These are phyloP conservation scores for Eretmocerus hayati DNA, from an alignment of 2,888 invertebrate species.

Conservation along the genomic window DNA sequence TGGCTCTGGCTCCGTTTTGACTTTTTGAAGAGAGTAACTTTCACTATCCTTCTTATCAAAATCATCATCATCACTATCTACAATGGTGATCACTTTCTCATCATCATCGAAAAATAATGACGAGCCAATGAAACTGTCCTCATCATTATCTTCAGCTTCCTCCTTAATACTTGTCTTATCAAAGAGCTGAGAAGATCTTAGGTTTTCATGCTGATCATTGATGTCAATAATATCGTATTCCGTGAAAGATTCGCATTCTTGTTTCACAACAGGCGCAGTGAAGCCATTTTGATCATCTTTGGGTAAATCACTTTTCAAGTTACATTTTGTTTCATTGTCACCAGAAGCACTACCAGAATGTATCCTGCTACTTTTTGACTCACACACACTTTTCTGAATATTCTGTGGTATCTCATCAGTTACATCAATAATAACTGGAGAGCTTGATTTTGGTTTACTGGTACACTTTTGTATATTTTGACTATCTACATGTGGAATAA, in stretches of 20 bases:
- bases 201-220: slow-evolving; percentile 49
- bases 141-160: slow-evolving; percentile 23
- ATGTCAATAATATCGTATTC: slow-evolving; percentile 18
- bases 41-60: neutral
- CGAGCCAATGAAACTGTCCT: slow-evolving; percentile 11
- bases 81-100: slow-evolving; percentile 28
- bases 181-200: slow-evolving; percentile 52
- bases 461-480: too few relatives aligned
- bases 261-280: neutral
- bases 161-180: slow-evolving; percentile 35
- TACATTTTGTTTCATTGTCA: too few relatives aligned
- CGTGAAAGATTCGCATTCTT: slow-evolving; percentile 12
- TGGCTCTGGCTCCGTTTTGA: slow-evolving; percentile 5
- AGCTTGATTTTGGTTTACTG: too few relatives aligned
- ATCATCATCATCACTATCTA: slow-evolving; percentile 36
- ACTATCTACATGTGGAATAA: too few relatives aligned
- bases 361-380: too few relatives aligned
- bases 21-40: neutral
- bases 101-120: slow-evolving; percentile 19
- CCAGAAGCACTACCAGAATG: too few relatives aligned
- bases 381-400: too few relatives aligned
- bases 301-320: too few relatives aligned
- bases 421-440: too few relatives aligned
- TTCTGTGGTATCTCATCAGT: too few relatives aligned
- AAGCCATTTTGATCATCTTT: too few relatives aligned